Percentiles rank a stretch among this genome's conserved stretches.
Evolutionary conservation across 2,888 invertebrate genomes (phyloP).

Genomic region (Lypha dubia): DNA sequence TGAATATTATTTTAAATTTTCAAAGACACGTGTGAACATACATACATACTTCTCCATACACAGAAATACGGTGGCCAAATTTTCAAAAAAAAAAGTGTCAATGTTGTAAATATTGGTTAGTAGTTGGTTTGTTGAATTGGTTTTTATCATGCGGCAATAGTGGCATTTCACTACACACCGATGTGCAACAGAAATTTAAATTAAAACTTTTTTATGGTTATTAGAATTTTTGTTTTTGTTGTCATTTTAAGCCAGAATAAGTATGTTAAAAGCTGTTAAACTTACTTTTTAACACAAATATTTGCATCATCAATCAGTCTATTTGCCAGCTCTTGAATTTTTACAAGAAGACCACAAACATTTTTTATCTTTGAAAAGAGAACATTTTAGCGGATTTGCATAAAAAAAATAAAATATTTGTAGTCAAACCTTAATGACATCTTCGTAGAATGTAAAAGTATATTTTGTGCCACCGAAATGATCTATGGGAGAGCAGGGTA

Average conservation of each 20-base stretch:
- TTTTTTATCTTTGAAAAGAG: conserved; percentile 86
- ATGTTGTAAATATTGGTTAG: neutral
- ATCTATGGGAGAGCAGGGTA: conserved; percentile 85
- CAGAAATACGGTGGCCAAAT: neutral
- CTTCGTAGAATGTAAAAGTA: conserved; percentile 91
- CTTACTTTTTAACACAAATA: conserved; percentile 86
- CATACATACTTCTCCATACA: too few relatives aligned
- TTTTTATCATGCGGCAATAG: neutral
- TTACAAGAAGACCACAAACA: conserved; percentile 87
- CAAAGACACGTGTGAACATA: too few relatives aligned
- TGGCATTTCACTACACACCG: neutral
- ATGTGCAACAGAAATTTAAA: neutral
- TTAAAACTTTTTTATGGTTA: neutral
- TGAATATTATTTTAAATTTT: too few relatives aligned
- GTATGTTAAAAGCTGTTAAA: conserved; percentile 30
- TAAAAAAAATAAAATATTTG: neutral
- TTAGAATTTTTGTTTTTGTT: neutral
- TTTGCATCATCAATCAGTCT: conserved; percentile 87
- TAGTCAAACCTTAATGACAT: conserved; percentile 86
- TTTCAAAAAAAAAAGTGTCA: neutral
- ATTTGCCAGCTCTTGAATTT: conserved; percentile 88
- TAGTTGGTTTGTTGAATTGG: conserved; percentile 8
- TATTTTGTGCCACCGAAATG: conserved; percentile 84
- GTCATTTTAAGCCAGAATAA: neutral
- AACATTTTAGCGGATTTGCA: neutral